These are phyloP conservation scores for Columbina picui DNA, from an alignment of 2,113 vertebrate genomes.

Conservation along the genomic window DNA sequence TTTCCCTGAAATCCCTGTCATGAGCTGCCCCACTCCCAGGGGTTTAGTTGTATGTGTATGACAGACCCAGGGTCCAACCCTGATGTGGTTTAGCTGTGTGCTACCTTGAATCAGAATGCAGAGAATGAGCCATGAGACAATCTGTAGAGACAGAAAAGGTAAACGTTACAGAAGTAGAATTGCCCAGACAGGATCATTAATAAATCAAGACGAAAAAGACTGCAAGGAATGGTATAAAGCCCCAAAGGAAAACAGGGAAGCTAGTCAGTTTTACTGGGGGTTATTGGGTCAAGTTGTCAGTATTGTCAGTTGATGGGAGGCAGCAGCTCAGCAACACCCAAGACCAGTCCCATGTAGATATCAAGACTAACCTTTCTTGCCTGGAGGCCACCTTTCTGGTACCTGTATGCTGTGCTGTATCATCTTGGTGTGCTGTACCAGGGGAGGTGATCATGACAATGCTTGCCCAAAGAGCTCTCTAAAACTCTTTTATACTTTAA, in stretches of 20 bases:
- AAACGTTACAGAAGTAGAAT: neutral
- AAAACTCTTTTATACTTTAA: neutral
- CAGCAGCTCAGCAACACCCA: neutral
- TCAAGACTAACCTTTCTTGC: neutral
- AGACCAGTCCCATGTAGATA: neutral
- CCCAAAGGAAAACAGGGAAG: neutral
- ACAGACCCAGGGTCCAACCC: neutral
- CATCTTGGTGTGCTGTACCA: neutral
- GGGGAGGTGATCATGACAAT: neutral
- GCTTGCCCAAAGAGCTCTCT: neutral
- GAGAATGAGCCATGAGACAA: neutral
- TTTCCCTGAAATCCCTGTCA: neutral
- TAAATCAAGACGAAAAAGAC: neutral
- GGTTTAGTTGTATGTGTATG: neutral
- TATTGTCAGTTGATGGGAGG: neutral
- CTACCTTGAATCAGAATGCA: neutral
- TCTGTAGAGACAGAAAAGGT: neutral
- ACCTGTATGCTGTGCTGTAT: fast-evolving
- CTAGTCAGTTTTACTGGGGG: neutral
- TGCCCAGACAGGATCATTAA: neutral
- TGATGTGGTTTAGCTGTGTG: fast-evolving
- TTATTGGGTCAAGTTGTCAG: neutral
- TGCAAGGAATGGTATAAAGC: neutral
- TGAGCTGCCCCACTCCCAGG: neutral
- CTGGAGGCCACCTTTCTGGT: neutral